These are phyloP conservation scores for Smittia sp. DNA, from an alignment of 2,888 invertebrate genomes.

Conservation along the genomic window DNA sequence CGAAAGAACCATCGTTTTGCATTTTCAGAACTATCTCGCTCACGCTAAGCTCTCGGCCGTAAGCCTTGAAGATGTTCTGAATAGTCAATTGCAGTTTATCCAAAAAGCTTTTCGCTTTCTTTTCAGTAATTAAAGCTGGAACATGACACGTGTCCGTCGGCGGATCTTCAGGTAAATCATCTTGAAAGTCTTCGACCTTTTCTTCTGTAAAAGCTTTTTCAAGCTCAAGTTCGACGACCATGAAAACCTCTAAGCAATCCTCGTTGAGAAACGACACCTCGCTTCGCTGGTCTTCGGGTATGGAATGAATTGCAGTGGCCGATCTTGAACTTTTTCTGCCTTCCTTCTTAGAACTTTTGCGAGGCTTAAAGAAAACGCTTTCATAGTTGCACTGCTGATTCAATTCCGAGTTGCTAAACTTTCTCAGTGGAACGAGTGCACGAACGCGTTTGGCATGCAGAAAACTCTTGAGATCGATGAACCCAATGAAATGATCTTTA, in stretches of 20 bases:
- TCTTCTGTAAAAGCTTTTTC: slow-evolving; percentile 1
- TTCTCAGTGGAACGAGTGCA: not conserved
- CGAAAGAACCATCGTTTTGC: no score
- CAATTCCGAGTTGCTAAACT: not conserved
- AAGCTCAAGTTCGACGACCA: not conserved
- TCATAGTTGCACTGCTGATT: not conserved
- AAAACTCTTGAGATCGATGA: not conserved
- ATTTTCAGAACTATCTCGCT: no score
- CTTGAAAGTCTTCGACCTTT: not conserved
- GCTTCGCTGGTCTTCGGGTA: not conserved
- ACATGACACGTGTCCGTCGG: no score
- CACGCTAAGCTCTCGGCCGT: no score
- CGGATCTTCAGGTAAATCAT: not conserved
- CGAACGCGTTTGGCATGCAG: not conserved
- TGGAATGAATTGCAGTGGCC: not conserved
- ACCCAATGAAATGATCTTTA: not conserved
- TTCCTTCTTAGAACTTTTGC: no score
- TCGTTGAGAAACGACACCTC: not conserved
- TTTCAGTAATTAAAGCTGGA: not conserved
- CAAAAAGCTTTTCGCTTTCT: not conserved
- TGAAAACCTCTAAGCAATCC: not conserved
- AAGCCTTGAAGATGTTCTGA: no score
- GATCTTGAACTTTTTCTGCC: no score
- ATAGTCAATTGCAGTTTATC: not conserved
- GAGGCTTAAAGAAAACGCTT: not conserved